These are phyloP conservation scores for Neolamprologus sp. DNA, from an alignment of 2,113 vertebrate genomes.

Conservation along the genomic window DNA sequence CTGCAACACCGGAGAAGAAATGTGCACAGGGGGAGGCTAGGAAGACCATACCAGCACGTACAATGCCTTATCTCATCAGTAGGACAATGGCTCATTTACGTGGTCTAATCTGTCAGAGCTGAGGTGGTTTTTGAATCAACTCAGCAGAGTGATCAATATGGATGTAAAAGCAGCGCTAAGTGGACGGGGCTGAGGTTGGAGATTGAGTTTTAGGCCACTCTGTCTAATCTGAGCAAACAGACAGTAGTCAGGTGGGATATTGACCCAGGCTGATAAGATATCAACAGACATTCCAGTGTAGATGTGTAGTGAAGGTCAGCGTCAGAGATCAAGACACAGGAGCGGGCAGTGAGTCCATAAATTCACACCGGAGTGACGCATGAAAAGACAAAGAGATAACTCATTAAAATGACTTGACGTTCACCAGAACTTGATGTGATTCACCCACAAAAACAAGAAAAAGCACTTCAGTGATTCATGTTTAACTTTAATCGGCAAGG, in stretches of 20 bases:
- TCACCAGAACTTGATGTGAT: neutral
- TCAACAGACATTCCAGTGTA: conserved; percentile 40
- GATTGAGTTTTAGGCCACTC: neutral
- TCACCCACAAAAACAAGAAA: neutral
- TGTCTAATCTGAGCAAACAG: conserved; percentile 23
- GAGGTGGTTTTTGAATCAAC: neutral
- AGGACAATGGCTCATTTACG: neutral
- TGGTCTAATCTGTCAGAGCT: neutral
- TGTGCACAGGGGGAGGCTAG: neutral
- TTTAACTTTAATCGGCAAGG: neutral
- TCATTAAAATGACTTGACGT: neutral
- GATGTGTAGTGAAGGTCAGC: conserved; percentile 21
- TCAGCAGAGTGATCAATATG: neutral
- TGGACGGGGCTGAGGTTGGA: neutral
- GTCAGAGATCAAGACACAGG: neutral
- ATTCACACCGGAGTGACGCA: conserved; percentile 26
- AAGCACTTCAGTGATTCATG: neutral
- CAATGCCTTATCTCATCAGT: neutral
- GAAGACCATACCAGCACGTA: neutral
- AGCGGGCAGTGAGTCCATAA: neutral
- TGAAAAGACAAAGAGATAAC: neutral
- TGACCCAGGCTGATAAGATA: conserved; percentile 44
- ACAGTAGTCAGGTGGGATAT: conserved; percentile 8
- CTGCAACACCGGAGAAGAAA: neutral
- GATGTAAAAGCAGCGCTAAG: neutral